Conservation (phyloP, 2,888 invertebrate genomes). For the Nesidiocoris tenuis region DNA sequence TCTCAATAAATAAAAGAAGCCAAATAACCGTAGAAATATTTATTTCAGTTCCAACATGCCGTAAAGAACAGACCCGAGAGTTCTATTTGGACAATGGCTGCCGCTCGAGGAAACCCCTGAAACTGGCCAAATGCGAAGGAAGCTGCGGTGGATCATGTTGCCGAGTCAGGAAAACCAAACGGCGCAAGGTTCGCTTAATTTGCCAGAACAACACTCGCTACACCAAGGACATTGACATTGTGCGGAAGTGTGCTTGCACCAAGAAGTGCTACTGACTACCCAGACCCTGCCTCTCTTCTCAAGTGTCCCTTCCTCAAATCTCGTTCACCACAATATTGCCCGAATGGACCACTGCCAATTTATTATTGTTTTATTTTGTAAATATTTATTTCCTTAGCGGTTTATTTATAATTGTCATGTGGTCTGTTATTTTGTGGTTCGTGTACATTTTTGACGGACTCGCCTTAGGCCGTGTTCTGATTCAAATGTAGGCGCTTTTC, state of each 20-base stretch:
- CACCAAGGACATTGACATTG: slow-evolving; percentile 94
- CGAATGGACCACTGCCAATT: slow-evolving; percentile 48
- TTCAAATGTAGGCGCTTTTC: background rate
- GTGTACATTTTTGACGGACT: slow-evolving; percentile 30
- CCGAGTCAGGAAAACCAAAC: slow-evolving; percentile 86
- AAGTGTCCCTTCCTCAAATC: slow-evolving; percentile 48
- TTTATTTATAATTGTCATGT: slow-evolving; percentile 52
- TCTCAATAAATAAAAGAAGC: no score
- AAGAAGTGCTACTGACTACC: slow-evolving; percentile 75
- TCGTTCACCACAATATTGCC: slow-evolving; percentile 46
- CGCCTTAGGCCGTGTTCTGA: slow-evolving; percentile 12
- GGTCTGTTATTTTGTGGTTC: slow-evolving; percentile 50
- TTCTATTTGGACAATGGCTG: slow-evolving; percentile 89
- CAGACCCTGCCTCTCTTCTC: slow-evolving; percentile 50
- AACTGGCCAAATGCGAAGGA: slow-evolving; percentile 81
- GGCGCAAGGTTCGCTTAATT: slow-evolving; percentile 88
- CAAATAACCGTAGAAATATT: no score
- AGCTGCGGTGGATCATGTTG: slow-evolving; percentile 82
- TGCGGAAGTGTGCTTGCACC: slow-evolving; percentile 93
- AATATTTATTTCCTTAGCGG: slow-evolving; percentile 52
- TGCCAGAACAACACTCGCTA: slow-evolving; percentile 91
- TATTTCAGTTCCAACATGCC: slow-evolving; percentile 69
- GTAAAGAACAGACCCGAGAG: slow-evolving; percentile 87
- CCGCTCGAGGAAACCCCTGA: slow-evolving; percentile 84
- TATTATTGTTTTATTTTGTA: slow-evolving; percentile 52